Conservation (phyloP, 1,140 invertebrate genomes). For the Heliconius hermathena region DNA sequence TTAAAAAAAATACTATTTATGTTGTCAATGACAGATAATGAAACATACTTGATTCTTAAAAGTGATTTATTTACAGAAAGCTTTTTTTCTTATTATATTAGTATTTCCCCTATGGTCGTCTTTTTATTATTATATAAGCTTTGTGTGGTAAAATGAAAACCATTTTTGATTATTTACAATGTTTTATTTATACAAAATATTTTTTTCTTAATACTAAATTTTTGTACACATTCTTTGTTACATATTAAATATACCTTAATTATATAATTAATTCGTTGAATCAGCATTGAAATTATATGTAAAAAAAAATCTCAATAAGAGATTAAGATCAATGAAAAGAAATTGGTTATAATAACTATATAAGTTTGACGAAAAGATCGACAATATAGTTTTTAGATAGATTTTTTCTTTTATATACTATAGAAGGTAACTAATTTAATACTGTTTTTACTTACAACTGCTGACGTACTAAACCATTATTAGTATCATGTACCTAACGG, state of each 20-base stretch:
- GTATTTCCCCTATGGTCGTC: too few relatives aligned
- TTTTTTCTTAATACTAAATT: conserved; percentile 54
- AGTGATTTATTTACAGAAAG: too few relatives aligned
- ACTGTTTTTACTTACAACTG: not conserved
- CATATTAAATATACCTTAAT: conserved; percentile 51
- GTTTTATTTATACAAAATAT: conserved; percentile 63
- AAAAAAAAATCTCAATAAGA: too few relatives aligned
- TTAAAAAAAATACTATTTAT: too few relatives aligned
- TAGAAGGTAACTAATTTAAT: conserved; percentile 24
- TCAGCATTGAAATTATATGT: not conserved
- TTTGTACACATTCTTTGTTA: conserved; percentile 68
- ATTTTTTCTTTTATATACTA: not conserved
- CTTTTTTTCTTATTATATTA: too few relatives aligned
- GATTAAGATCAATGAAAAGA: too few relatives aligned
- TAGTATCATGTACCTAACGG: not conserved
- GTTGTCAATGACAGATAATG: too few relatives aligned
- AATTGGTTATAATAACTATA: not conserved
- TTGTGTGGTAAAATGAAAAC: conserved; percentile 18
- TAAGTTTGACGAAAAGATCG: too few relatives aligned
- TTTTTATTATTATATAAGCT: too few relatives aligned
- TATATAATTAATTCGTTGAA: not conserved
- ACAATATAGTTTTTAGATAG: not conserved
- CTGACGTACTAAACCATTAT: conserved; percentile 3
- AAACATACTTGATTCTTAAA: too few relatives aligned
- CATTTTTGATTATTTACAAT: conserved; percentile 56